These are phyloP conservation scores for Cheilosia pagana DNA, from an alignment of 2,888 invertebrate genomes.

Conservation along the genomic window DNA sequence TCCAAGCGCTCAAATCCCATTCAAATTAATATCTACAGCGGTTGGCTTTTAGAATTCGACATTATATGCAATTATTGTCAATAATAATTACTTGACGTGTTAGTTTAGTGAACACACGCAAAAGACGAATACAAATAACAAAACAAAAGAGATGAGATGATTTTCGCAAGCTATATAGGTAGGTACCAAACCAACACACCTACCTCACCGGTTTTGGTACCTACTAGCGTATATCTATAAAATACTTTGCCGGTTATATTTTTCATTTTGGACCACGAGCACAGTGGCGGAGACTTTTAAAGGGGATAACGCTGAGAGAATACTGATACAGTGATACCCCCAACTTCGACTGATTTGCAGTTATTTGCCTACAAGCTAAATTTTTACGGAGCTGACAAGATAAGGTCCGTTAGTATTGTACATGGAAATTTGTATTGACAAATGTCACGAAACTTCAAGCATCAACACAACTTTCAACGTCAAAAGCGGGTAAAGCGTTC, in stretches of 20 bases:
- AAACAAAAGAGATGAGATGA: conserved; percentile 47
- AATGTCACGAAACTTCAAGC: too few species aligned
- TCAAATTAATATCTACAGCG: conserved; percentile 21
- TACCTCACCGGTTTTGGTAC: conserved; percentile 61
- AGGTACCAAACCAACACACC: conserved; percentile 5
- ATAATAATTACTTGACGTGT: conserved; percentile 53
- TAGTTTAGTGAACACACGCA: conserved; percentile 49
- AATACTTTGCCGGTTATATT: conserved; percentile 47
- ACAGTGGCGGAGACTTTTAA: conserved; percentile 44
- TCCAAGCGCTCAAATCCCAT: conserved; percentile 16
- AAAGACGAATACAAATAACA: conserved; percentile 35
- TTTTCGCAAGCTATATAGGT: conserved; percentile 41
- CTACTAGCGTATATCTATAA: neutral
- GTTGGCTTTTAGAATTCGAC: conserved; percentile 15
- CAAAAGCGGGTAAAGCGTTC: too few species aligned
- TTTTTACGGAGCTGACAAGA: too few species aligned
- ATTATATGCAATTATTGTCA: conserved; percentile 40
- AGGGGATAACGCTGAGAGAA: neutral
- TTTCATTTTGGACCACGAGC: neutral
- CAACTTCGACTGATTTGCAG: too few species aligned
- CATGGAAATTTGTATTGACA: too few species aligned
- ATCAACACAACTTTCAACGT: too few species aligned
- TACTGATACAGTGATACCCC: too few species aligned
- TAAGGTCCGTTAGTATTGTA: too few species aligned
- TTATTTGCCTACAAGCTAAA: too few species aligned